Conservation (phyloP, 2,797 vertebrate genomes). For the Molossus alvarezi region DNA sequence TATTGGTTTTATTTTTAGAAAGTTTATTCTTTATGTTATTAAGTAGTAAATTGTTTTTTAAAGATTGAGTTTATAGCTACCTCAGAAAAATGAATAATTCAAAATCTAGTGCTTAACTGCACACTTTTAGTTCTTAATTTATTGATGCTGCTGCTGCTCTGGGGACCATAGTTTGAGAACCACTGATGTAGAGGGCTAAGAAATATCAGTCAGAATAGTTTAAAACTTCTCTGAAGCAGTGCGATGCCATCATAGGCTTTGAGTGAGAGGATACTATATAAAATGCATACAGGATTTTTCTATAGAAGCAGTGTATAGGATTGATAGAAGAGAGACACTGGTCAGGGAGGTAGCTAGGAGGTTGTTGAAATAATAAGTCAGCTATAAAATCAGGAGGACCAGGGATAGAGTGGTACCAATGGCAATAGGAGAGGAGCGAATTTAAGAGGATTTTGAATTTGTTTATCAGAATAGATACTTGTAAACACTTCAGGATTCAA, state of each 20-base stretch:
- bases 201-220: constrained; percentile 31
- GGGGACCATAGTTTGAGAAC: not conserved
- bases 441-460: constrained; percentile 37
- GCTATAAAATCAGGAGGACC: not conserved
- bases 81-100: constrained; percentile 36
- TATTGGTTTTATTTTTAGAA: constrained; percentile 67
- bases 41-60: constrained; percentile 33
- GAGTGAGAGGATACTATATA: constrained; percentile 5
- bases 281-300: constrained; percentile 35
- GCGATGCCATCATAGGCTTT: not conserved
- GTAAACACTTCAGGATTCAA: constrained; percentile 36
- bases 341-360: not conserved
- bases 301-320: not conserved
- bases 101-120: constrained; percentile 37
- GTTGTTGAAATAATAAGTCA: constrained; percentile 30
- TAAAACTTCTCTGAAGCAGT: constrained; percentile 13
- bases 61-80: not conserved
- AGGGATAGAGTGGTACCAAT: not conserved
- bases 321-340: not conserved
- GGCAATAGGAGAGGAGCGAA: not conserved
- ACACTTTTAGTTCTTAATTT: not conserved
- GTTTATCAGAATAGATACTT: constrained; percentile 20
- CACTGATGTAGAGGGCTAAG: constrained; percentile 3
- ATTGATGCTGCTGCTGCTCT: constrained; percentile 19
- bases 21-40: constrained; percentile 36